Evolutionary conservation across 2,888 invertebrate genomes (phyloP), one percentile per base, ranked within the genome.

Genomic region (Cerastis leucographa): DNA sequence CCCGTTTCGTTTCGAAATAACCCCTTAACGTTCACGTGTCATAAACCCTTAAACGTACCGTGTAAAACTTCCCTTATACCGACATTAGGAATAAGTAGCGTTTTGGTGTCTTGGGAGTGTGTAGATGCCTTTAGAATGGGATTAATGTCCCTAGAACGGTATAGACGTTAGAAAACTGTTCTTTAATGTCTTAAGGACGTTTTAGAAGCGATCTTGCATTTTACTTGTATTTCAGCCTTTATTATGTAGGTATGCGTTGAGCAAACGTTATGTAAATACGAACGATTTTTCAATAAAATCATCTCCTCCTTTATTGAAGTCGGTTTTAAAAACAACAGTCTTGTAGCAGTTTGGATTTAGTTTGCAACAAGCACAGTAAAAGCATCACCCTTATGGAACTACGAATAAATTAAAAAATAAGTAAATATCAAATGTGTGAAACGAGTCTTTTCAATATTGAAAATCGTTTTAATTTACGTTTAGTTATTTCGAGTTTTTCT

Each of bases 1-100:
- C 71, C 65, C 82, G 78, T 86, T 81, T 66, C 74, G 79, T 74
- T 80, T 73, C 73, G 61, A 75, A 79, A 81, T 83, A 85, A 85
- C 85, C 87, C 87, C 72, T 77, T 81, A 78, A 61, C 59, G 80
- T 90, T 90, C 89, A 91, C 92, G 92, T 87, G 74, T 89, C 89
- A 92, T 92, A 86, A 85, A 81, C 82, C 70, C 73, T 76, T 82
- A 86, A 91, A 91, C 87, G 90, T 89, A 87, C 83, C 91, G 89
- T 90, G 82, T 74, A 87, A 88, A 87, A 77, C 71, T 70, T 79
- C 68, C 80, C 81, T 76, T 78, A 78, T 62, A 62, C 76, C 68
- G n/a, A 72, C 83, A 76, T 83, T 87, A 85, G 71, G 76, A 59
- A 74, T 84, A 81, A 81, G 79, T 75, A 59, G 78, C 78, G 65